Evolutionary conservation across 1,140 invertebrate genomes (phyloP), one percentile per base, ranked within the genome.

Genomic region (Orchestia grillus): DNA sequence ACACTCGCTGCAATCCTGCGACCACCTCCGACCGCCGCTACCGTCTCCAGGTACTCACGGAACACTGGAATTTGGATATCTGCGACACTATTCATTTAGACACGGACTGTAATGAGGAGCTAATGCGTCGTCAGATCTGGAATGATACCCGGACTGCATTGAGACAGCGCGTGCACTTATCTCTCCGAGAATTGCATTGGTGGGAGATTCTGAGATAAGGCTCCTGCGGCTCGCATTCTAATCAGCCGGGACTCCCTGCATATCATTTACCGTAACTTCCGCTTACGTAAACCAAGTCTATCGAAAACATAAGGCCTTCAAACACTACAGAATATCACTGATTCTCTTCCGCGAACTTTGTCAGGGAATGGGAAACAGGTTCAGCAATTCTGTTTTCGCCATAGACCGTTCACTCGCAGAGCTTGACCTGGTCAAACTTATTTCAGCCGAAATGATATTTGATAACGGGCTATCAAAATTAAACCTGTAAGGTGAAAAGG

Each of bases 41-140:
- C 62, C 92, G 11, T 94, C 44, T 44, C 44, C 44, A 44, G 43
- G 92, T 94, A 44, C 41, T 94, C 92, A 47, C 8, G 44, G 92
- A 94, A 15, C 92, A 47, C 44, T 44, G 44, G 92, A 94, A 94
- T 94, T 94, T 47, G 43, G 92, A 94, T 47, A 94, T 47, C 92
- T 47, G 28, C 62, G 92, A 40, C 92, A n/a, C 44, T n/a, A 47
- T 47, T 94, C 8, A 94, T 94, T 94, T 94, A 45, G 47, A 94
- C 92, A 94, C 44, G 44, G 28, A 40, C 44, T 0, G 92, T 28
- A 94, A 94, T 45, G 92, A 94, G 92, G 41, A 45, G 44, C 44
- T 94, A 94, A 94, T 94, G 40, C 92, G 40, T 47, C 44, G 45
- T 44, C 92, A 11, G 92, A 94, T 94, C 92, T 45, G 92, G 40